phyloP scores from a whole-genome alignment of 92 coral and sea anemone genomes.

The Parazoanthus darwini region DNA sequence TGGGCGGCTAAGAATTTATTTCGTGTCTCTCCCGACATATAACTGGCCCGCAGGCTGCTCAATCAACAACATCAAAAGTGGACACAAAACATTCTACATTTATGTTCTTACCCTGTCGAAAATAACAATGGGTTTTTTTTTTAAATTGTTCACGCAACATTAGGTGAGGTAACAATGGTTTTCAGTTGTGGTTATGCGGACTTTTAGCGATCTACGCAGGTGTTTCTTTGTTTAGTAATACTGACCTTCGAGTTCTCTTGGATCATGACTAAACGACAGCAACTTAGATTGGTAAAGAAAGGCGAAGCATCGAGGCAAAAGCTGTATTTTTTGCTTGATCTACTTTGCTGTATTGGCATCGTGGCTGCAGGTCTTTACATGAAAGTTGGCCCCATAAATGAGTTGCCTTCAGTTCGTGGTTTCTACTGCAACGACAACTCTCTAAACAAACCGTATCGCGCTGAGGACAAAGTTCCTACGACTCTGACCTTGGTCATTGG shows the following conservation, averaged over 20 bases:
- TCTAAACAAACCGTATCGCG: constrained; percentile 83
- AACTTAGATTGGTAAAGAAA: not conserved
- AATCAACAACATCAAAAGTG: no score
- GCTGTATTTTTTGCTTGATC: constrained; percentile 28
- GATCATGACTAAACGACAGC: not conserved
- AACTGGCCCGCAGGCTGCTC: no score
- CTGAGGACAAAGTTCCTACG: not conserved
- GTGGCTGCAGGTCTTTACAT: constrained; percentile 31
- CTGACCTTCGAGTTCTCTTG: not conserved
- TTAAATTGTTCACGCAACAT: not conserved
- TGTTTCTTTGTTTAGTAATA: no score
- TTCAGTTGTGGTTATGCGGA: no score
- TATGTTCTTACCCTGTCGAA: no score
- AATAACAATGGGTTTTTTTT: no score
- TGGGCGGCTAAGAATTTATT: no score
- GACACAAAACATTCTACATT: no score
- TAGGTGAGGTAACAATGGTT: not conserved
- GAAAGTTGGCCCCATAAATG: constrained; percentile 30
- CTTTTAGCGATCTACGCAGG: not conserved
- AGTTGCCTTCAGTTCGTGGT: constrained; percentile 73
- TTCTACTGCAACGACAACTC: constrained; percentile 89
- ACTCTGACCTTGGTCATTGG: not conserved
- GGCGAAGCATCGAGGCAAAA: not conserved
- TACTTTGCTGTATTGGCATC: not conserved
- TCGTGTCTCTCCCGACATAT: no score